Conservation (phyloP, 2,113 vertebrate genomes). For the Bucco capensis region DNA sequence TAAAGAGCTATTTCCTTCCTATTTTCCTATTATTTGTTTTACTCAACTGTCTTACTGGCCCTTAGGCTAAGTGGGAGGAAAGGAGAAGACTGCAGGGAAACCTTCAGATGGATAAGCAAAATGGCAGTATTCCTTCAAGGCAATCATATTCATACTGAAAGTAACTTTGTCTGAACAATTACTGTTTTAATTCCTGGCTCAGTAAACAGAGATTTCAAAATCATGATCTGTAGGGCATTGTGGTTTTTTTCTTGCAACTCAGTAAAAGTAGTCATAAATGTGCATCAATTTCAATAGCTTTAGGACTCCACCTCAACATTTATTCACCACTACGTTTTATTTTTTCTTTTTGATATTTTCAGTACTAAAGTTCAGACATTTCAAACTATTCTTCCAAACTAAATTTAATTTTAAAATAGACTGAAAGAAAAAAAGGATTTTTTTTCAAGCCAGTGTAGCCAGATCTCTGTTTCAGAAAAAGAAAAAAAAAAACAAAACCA, state of each 20-base stretch:
- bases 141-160: not conserved
- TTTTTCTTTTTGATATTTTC: not conserved
- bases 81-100: not conserved
- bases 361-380: not conserved
- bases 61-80: not conserved
- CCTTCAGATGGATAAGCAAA: not conserved
- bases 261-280: not conserved
- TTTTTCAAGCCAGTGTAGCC: not conserved
- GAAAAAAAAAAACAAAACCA: not conserved
- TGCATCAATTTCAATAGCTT: not conserved
- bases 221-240: not conserved
- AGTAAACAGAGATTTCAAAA: not conserved
- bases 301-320: not conserved
- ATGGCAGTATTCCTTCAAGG: not conserved
- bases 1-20: not conserved
- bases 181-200: not conserved
- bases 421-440: not conserved
- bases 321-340: not conserved
- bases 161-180: not conserved
- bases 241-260: not conserved
- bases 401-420: not conserved
- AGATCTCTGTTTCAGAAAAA: not conserved
- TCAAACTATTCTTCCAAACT: not conserved
- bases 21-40: not conserved
- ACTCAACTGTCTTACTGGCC: not conserved